A percentile compares a stretch with the other conserved stretches of the same genome.
Evolutionary conservation across 2,888 invertebrate genomes (phyloP).

Genomic region (Biston stratarius): DNA sequence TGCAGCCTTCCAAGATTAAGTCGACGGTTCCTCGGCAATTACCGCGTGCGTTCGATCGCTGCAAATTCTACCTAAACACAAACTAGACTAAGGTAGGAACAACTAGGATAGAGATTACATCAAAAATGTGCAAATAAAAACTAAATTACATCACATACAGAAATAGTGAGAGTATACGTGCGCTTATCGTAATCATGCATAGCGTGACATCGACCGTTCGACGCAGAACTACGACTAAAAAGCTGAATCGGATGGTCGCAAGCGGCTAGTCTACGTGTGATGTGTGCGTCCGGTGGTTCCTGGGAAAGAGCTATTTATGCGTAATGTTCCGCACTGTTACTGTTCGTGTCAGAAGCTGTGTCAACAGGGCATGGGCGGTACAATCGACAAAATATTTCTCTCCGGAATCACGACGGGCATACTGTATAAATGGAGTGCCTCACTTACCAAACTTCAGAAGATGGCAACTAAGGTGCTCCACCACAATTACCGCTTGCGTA

Average conservation of each 20-base stretch:
- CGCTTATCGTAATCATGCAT: slow-evolving; percentile 84
- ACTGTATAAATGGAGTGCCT: slow-evolving; percentile 85
- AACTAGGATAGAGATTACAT: slow-evolving; percentile 53
- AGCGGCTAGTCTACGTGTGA: slow-evolving; percentile 83
- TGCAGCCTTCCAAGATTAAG: slow-evolving; percentile 63
- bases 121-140: slow-evolving; percentile 74
- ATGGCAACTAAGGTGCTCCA: slow-evolving; percentile 87
- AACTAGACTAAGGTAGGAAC: slow-evolving; percentile 34
- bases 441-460: slow-evolving; percentile 86
- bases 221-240: slow-evolving; percentile 69
- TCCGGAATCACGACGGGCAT: slow-evolving; percentile 86
- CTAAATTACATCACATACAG: slow-evolving; percentile 71
- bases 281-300: slow-evolving; percentile 82
- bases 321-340: slow-evolving; percentile 81
- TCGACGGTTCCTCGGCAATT: slow-evolving; percentile 54
- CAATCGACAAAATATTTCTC: slow-evolving; percentile 86
- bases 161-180: slow-evolving; percentile 73
- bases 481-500: slow-evolving; percentile 87
- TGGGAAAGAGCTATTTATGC: slow-evolving; percentile 86
- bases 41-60: slow-evolving; percentile 51
- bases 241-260: slow-evolving; percentile 71
- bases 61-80: slow-evolving; percentile 45
- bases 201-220: slow-evolving; percentile 81
- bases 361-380: slow-evolving; percentile 80
- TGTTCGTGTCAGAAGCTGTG: slow-evolving; percentile 77